Evolutionary conservation across 2,113 vertebrate genomes (phyloP).

Genomic region (Channa maculata): DNA sequence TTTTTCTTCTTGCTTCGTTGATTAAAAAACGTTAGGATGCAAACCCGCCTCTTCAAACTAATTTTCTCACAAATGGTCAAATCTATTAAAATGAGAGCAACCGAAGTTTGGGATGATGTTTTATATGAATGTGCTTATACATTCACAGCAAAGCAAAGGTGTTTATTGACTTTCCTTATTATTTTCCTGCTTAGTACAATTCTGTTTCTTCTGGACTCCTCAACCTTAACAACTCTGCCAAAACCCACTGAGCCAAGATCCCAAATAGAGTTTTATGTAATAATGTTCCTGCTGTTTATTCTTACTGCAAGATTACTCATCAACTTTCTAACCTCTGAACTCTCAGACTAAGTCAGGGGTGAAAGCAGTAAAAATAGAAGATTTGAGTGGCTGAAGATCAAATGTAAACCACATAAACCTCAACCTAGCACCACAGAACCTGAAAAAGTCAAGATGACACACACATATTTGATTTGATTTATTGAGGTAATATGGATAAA

Average conservation of each 20-base stretch:
- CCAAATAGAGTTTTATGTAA: conserved; percentile 32
- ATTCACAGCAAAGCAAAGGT: neutral
- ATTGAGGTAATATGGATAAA: conserved; percentile 5
- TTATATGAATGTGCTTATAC: neutral
- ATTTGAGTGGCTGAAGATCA: conserved; percentile 33
- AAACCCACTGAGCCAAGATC: conserved; percentile 37
- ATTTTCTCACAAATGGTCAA: neutral
- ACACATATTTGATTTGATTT: neutral
- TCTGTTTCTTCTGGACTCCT: conserved; percentile 11
- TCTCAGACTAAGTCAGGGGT: conserved; percentile 33
- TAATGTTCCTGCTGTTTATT: conserved; percentile 35
- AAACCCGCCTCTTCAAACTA: conserved; percentile 6
- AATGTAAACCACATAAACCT: conserved; percentile 16
- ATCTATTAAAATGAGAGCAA: neutral
- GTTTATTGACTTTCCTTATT: conserved; percentile 9
- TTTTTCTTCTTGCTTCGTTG: conserved; percentile 16
- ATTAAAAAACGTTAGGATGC: conserved; percentile 32
- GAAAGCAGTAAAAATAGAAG: conserved; percentile 34
- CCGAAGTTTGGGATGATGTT: neutral
- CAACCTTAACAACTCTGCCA: conserved; percentile 26
- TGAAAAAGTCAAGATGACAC: conserved; percentile 14
- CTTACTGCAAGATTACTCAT: conserved; percentile 65
- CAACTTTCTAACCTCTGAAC: conserved; percentile 49
- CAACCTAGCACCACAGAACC: neutral
- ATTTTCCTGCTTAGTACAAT: conserved; percentile 7